Percentiles rank a stretch among this genome's conserved stretches.
Evolutionary conservation across 2,888 invertebrate species (phyloP).

Genomic region (Calameuta pallipes): DNA sequence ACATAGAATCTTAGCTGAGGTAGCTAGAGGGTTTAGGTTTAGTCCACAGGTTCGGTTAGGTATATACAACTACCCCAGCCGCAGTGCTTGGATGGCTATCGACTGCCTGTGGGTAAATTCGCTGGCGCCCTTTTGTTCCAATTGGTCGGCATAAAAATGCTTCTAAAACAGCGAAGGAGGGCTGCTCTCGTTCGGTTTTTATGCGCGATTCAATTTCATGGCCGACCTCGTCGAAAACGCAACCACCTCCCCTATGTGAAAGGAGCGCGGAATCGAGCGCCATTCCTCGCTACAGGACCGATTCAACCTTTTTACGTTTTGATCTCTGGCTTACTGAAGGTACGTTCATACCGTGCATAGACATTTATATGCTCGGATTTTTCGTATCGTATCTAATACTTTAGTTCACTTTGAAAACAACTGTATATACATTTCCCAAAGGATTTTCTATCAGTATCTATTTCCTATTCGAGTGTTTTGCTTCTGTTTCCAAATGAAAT

Average conservation of each 20-base stretch:
- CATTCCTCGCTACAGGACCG: background rate
- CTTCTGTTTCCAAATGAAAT: background rate
- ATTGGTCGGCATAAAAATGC: slow-evolving; percentile 6
- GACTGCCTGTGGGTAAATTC: slow-evolving; percentile 1
- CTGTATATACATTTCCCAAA: background rate
- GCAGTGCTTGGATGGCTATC: background rate
- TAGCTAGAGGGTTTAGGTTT: background rate
- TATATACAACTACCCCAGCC: background rate
- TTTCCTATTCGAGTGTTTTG: background rate
- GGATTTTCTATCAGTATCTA: background rate
- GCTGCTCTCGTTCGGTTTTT: slow-evolving; percentile 6
- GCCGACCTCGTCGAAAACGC: slow-evolving; percentile 38
- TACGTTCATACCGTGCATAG: background rate
- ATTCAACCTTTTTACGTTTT: background rate
- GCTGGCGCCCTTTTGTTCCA: background rate
- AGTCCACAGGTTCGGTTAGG: background rate
- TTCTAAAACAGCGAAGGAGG: slow-evolving; percentile 19
- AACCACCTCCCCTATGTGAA: slow-evolving; percentile 7
- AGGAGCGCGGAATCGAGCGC: background rate
- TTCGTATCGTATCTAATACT: background rate
- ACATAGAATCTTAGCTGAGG: background rate
- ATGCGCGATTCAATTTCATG: slow-evolving; percentile 46
- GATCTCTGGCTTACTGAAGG: background rate
- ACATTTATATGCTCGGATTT: background rate
- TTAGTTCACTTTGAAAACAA: background rate